Base-by-base conservation (phyloP, 2,113 vertebrate species). In the Oncorhynchus clarkii region DNA sequence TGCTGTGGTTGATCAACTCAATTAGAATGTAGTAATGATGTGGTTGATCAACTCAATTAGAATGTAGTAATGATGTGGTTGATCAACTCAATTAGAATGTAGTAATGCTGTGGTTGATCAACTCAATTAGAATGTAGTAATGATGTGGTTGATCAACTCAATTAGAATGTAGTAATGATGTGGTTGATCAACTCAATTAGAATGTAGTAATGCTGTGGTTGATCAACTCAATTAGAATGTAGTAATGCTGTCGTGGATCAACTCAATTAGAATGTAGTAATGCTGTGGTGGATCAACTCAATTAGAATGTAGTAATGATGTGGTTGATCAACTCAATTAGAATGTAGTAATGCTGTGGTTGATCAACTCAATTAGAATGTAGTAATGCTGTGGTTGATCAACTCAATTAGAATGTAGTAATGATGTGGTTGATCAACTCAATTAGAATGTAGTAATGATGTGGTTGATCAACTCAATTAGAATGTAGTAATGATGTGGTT, bases 141-240 rank as follows among this genome's bases (percentile, higher is more conserved):
- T 4, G 4, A 4, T 29, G 29, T 29, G 4, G 4, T 29, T 29
- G n/a, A 27, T 27, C 26, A 27, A 27, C 26, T 27, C 26, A 27
- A 27, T 27, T 27, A 27, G 26, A 27, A 27, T 27, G 26, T 2
- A 27, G 26, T 29, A 29, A 29, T 29, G 29, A 0, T 29, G 29
- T 29, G 4, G 29, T 29, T 29, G 26, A 27, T 64, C 31, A 7
- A 70, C 45, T 69, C 48, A 51, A 59, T 69, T 45, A 66, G 45
- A 79, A 20, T 24, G 7, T 24, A 70, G 14, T 27, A 27, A 27
- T 27, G 26, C 2, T 27, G 26, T 27, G 26, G 2, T 67, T 51
- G 75, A 14, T 64, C 48, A 7, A 70, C 45, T 69, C 48, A 51
- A 59, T 69, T 45, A 66, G 45, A 79, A 20, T 24, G 7, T 31